Percentiles rank a stretch among this genome's conserved stretches.
Conservation (phyloP, 2,797 vertebrate genomes). For the Taeniopygia guttata region DNA sequence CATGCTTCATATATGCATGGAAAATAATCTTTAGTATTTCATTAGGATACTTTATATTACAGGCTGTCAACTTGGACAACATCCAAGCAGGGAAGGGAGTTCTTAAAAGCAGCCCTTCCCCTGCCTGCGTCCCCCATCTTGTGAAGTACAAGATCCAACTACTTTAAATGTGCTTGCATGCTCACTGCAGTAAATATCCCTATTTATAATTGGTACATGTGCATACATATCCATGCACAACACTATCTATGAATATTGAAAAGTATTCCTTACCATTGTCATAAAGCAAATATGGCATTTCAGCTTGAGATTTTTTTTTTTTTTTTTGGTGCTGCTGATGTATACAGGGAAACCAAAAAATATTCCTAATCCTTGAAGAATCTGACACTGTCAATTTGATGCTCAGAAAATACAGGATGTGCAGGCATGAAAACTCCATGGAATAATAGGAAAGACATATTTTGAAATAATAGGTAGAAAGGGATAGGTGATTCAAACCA, state of each 20-base stretch:
- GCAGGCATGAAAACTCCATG: neutral
- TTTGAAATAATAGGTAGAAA: neutral
- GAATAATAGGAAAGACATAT: neutral
- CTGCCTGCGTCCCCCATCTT: neutral
- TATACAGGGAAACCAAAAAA: neutral
- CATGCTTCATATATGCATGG: neutral
- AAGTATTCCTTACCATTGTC: neutral
- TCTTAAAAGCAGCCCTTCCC: neutral
- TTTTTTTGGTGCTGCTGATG: neutral
- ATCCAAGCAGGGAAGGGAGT: neutral
- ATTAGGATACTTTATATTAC: neutral
- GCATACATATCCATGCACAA: neutral
- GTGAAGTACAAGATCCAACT: neutral
- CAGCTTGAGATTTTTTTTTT: neutral
- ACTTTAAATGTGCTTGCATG: neutral
- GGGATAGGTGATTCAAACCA: neutral
- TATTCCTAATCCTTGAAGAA: neutral
- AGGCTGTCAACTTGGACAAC: neutral
- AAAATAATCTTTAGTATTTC: constrained; percentile 1
- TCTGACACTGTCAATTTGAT: neutral
- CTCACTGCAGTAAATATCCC: neutral
- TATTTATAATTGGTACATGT: neutral
- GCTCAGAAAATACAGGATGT: neutral
- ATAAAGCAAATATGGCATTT: neutral
- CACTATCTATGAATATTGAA: neutral